Conservation (phyloP, 2,797 vertebrate genomes). For the Pseudochirops cupreus region DNA sequence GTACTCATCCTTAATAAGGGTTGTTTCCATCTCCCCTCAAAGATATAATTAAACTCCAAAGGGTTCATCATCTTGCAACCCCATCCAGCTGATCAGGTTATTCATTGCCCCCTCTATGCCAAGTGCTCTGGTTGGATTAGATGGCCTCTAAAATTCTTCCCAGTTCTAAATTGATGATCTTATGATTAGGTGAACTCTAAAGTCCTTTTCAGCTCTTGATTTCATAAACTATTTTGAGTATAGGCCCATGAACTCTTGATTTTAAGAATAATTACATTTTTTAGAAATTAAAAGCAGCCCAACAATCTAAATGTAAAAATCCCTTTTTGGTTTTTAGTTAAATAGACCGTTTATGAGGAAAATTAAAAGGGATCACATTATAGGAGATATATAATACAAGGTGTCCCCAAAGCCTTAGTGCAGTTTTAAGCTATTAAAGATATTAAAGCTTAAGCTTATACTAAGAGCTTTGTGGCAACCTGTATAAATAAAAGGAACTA, state of each 20-base stretch:
- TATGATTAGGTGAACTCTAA: neutral
- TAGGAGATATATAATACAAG: neutral
- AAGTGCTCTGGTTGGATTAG: neutral
- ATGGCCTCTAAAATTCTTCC: neutral
- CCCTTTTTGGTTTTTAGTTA: neutral
- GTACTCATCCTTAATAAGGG: neutral
- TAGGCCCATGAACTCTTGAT: neutral
- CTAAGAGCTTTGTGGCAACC: neutral
- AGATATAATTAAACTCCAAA: neutral
- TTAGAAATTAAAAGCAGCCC: neutral
- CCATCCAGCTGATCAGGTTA: neutral
- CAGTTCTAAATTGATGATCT: neutral
- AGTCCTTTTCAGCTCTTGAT: neutral
- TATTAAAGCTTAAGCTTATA: neutral
- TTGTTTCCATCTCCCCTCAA: neutral
- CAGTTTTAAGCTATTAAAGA: neutral
- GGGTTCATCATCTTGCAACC: neutral
- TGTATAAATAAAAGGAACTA: neutral
- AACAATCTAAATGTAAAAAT: neutral
- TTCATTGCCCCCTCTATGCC: neutral
- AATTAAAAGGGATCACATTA: neutral
- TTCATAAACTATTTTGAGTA: neutral
- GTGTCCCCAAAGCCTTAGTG: neutral
- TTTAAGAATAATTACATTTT: neutral
- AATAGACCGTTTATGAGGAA: neutral